phyloP scores from a whole-genome alignment of 2,888 invertebrate genomes.

The Athalia cordata region DNA sequence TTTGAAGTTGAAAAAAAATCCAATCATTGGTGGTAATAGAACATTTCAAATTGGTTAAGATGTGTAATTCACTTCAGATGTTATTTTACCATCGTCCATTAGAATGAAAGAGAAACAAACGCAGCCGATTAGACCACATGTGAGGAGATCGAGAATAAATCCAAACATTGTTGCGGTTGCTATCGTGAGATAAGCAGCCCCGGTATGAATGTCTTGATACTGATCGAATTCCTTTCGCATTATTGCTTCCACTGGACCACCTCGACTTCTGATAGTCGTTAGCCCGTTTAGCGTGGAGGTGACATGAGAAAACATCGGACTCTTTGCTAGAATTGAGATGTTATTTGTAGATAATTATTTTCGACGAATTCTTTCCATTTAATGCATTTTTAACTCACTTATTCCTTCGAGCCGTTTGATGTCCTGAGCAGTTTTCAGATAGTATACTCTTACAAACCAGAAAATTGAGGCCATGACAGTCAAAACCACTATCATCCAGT shows the following conservation, averaged over 20 bases:
- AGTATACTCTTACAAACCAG: conserved; percentile 78
- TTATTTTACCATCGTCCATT: conserved; percentile 75
- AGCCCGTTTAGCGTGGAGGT: conserved; percentile 90
- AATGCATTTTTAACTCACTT: conserved; percentile 69
- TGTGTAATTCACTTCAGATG: too few relatives aligned
- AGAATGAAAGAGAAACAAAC: conserved; percentile 81
- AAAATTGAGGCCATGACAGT: conserved; percentile 78
- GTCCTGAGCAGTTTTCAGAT: conserved; percentile 82
- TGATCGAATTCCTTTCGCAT: conserved; percentile 85
- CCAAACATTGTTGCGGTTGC: conserved; percentile 82
- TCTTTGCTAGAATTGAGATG: conserved; percentile 75
- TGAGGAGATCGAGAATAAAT: conserved; percentile 83
- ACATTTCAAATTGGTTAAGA: too few relatives aligned
- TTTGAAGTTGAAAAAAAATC: too few relatives aligned
- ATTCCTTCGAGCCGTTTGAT: conserved; percentile 80
- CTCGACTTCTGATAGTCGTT: conserved; percentile 89
- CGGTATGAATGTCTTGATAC: conserved; percentile 82
- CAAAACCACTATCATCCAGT: conserved; percentile 80
- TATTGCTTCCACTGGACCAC: conserved; percentile 78
- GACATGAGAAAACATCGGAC: conserved; percentile 94
- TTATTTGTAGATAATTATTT: background rate
- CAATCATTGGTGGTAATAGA: too few relatives aligned
- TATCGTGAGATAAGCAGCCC: conserved; percentile 82
- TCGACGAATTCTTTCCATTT: background rate
- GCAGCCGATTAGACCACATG: conserved; percentile 79